A percentile compares a stretch with the other conserved stretches of the same genome.
Conservation (phyloP, 2,113 vertebrate species). For the Podarcis raffonei region DNA sequence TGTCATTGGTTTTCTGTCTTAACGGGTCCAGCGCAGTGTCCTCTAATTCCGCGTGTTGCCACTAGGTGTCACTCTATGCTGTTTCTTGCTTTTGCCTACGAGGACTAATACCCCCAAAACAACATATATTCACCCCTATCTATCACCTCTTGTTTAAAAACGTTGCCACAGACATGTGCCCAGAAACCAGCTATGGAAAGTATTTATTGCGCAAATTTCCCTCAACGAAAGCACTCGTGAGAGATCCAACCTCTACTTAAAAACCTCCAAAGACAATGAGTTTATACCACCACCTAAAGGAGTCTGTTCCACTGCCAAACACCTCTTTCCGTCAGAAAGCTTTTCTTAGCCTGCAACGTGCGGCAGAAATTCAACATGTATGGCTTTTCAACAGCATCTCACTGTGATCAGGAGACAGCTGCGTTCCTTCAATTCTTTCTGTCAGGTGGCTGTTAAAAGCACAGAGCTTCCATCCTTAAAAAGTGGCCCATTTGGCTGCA, state of each 20-base stretch:
- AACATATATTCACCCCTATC: not conserved
- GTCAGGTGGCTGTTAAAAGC: not conserved
- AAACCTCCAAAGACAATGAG: too few relatives aligned
- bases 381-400: not conserved
- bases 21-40: not conserved
- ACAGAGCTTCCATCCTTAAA: not conserved
- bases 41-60: not conserved
- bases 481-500: not conserved
- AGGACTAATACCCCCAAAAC: not conserved
- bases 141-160: not conserved
- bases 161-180: not conserved
- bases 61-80: not conserved
- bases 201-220: not conserved
- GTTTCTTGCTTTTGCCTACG: not conserved
- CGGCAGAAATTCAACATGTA: not conserved
- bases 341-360: too few relatives aligned
- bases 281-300: too few relatives aligned
- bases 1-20: not conserved
- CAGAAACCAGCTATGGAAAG: not conserved
- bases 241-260: too few relatives aligned
- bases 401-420: not conserved
- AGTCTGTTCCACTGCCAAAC: too few relatives aligned
- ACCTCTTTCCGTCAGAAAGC: too few relatives aligned
- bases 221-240: too few relatives aligned
- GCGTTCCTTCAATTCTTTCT: not conserved